These are phyloP conservation scores for Acleris holmiana DNA, from an alignment of 2,888 invertebrate species.

Conservation along the genomic window DNA sequence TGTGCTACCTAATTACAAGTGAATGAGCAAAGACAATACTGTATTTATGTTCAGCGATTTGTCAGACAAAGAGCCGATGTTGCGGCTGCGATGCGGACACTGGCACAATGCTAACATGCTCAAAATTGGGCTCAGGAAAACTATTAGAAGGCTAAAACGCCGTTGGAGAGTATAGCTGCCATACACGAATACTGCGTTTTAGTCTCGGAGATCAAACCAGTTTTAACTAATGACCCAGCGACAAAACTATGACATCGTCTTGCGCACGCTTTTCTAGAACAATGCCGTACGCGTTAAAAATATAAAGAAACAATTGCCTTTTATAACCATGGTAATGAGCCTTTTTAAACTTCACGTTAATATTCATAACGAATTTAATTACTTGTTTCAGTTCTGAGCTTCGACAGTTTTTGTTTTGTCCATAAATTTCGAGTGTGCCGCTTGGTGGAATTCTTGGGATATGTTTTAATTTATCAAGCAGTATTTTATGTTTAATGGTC, in stretches of 20 bases:
- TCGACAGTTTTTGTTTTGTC: constrained; percentile 33
- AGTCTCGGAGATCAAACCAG: too few species aligned
- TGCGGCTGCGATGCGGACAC: constrained; percentile 65
- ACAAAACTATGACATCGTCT: constrained; percentile 64
- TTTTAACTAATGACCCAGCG: constrained; percentile 61
- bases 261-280: constrained; percentile 66
- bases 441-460: constrained; percentile 31
- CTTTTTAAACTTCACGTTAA: constrained; percentile 51
- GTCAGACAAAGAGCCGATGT: constrained; percentile 79
- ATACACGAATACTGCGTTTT: too few species aligned
- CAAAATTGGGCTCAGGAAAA: constrained; percentile 75
- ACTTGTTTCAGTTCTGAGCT: constrained; percentile 37
- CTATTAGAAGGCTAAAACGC: constrained; percentile 59
- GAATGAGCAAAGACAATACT: constrained; percentile 77
- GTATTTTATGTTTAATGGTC: constrained; percentile 32
- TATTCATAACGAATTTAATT: constrained; percentile 52
- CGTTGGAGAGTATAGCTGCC: too few species aligned
- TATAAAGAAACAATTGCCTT: constrained; percentile 78
- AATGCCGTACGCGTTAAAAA: constrained; percentile 62
- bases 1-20: constrained; percentile 82
- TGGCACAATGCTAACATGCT: constrained; percentile 65
- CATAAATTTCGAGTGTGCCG: constrained; percentile 25
- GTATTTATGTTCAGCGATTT: constrained; percentile 83
- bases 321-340: constrained; percentile 70
- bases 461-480: constrained; percentile 31